Percentiles rank a stretch among this genome's conserved stretches.
phyloP scores from a whole-genome alignment of 2,888 invertebrate genomes.

The Mactromeris polynyma region DNA sequence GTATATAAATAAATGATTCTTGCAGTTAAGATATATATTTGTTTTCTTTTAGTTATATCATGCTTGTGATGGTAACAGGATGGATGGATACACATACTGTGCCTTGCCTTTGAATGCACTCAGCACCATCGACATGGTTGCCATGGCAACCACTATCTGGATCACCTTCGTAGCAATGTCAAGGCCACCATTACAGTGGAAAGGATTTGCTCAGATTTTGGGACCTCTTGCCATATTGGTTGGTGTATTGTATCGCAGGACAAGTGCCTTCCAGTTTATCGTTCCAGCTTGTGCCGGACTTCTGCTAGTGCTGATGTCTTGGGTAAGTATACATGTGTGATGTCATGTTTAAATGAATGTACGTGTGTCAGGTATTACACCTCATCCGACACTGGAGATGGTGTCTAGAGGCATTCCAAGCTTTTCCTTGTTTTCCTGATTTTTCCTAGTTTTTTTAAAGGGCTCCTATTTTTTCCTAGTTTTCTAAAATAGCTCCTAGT shows the following conservation, averaged over 20 bases:
- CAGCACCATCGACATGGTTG: slow-evolving; percentile 95
- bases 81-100: slow-evolving; percentile 91
- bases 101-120: slow-evolving; percentile 92
- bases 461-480: too few species aligned
- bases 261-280: slow-evolving; percentile 93
- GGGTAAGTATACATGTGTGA: too few species aligned
- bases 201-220: slow-evolving; percentile 91
- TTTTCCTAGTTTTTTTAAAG: too few species aligned
- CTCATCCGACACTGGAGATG: too few species aligned
- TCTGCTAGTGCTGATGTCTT: slow-evolving; percentile 90
- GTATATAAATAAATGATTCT: too few species aligned
- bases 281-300: slow-evolving; percentile 92
- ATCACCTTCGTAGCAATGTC: slow-evolving; percentile 95
- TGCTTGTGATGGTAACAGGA: slow-evolving; percentile 92
- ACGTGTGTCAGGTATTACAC: too few species aligned
- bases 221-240: slow-evolving; percentile 93
- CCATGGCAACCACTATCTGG: slow-evolving; percentile 95
- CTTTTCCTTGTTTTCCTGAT: too few species aligned
- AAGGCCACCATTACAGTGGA: slow-evolving; percentile 89
- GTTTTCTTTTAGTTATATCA: slow-evolving; percentile 91
- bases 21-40: neutral
- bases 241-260: slow-evolving; percentile 93
- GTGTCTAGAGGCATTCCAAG: too few species aligned
- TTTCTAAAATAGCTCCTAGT: too few species aligned
- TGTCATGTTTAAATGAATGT: too few species aligned